Evolutionary conservation across 2,888 invertebrate genomes (phyloP).

Genomic region (Drosophila colorata): DNA sequence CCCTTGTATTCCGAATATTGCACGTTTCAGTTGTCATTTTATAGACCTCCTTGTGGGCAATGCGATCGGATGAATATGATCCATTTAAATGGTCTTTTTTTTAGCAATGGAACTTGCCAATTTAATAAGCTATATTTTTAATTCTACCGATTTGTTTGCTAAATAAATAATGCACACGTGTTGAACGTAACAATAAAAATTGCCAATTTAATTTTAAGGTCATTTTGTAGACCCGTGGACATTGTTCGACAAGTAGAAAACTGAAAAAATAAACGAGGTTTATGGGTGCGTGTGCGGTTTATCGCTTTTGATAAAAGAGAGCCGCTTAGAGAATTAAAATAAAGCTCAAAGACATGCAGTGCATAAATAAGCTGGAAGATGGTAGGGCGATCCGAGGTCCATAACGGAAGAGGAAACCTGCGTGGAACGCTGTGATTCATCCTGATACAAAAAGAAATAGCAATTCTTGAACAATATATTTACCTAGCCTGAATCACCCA

Average conservation of each 20-base stretch:
- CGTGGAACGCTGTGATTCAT: conserved; percentile 54
- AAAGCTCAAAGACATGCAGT: conserved; percentile 56
- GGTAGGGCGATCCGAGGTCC: conserved; percentile 12
- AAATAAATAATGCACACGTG: conserved; percentile 55
- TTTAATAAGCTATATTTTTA: background rate
- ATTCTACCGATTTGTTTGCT: conserved; percentile 7
- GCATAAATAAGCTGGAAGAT: conserved; percentile 56
- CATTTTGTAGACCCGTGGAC: conserved; percentile 47
- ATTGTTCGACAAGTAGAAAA: conserved; percentile 26
- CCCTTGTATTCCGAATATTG: conserved; percentile 16
- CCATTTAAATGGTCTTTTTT: background rate
- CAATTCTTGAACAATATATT: conserved; percentile 12
- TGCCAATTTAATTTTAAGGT: conserved; percentile 70
- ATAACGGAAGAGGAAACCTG: conserved; percentile 49
- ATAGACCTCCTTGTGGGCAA: conserved; percentile 37
- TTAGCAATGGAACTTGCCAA: too few relatives aligned
- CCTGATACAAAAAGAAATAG: conserved; percentile 22
- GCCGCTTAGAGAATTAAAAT: conserved; percentile 64
- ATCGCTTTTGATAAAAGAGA: conserved; percentile 62
- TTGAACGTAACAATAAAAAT: conserved; percentile 68
- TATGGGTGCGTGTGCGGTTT: conserved; percentile 79
- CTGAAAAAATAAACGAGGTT: conserved; percentile 58
- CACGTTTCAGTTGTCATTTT: conserved; percentile 36
- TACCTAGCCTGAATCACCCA: conserved; percentile 40
- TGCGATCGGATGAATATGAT: conserved; percentile 20